Percentiles rank a stretch among this genome's conserved stretches.
These are phyloP conservation scores for Numenius phaeopus DNA, from an alignment of 2,797 vertebrate species.

Conservation along the genomic window DNA sequence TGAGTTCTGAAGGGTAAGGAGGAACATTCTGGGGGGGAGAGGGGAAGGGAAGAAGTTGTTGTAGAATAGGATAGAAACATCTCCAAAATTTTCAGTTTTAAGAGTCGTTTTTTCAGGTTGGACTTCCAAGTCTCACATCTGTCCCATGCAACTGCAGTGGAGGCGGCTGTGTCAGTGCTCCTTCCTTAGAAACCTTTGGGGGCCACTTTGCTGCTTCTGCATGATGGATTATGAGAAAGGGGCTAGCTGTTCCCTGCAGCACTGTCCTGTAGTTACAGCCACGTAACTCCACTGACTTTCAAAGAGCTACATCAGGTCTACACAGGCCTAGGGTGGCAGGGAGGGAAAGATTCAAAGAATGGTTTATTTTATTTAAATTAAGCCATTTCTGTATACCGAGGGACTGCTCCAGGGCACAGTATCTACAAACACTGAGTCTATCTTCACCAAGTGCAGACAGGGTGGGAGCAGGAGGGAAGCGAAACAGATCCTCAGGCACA, in stretches of 20 bases:
- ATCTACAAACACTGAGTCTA: background rate
- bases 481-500: rapidly evolving
- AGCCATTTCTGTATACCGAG: background rate
- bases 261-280: background rate
- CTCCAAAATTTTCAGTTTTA: background rate
- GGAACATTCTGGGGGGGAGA: background rate
- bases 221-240: background rate
- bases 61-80: background rate
- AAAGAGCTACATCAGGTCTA: background rate
- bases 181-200: background rate
- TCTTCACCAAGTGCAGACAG: rapidly evolving
- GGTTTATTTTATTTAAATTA: background rate
- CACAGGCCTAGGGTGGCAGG: background rate
- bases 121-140: background rate
- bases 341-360: background rate
- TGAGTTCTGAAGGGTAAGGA: background rate
- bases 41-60: background rate
- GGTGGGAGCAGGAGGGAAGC: background rate
- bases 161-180: rapidly evolving
- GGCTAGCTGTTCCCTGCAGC: background rate
- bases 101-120: background rate
- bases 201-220: background rate
- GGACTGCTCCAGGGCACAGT: background rate
- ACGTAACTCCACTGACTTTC: background rate
- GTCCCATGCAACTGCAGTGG: background rate